A percentile compares a stretch with the other conserved stretches of the same genome.
phyloP scores from a whole-genome alignment of 2,888 invertebrate genomes.

The Eupithecia vulgata region DNA sequence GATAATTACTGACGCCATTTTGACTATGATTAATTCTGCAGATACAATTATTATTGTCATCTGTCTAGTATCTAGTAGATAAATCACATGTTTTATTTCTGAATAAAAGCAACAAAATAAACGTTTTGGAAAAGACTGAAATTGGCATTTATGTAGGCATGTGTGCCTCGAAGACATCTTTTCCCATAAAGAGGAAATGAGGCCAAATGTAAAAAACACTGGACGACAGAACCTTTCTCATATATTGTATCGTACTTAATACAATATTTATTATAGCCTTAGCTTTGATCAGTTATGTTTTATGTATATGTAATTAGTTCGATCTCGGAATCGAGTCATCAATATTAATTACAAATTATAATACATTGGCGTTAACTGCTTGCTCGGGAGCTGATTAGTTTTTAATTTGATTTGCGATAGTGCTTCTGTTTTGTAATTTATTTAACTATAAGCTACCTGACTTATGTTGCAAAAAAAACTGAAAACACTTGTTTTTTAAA shows the following conservation, averaged over 20 bases:
- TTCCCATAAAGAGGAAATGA: neutral
- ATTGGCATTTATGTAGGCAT: neutral
- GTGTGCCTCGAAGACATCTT: neutral
- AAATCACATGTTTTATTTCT: slow-evolving; percentile 9
- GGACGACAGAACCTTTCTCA: neutral
- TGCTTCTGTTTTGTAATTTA: slow-evolving; percentile 22
- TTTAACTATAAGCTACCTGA: neutral
- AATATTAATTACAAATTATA: slow-evolving; percentile 46
- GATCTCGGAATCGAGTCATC: slow-evolving; percentile 41
- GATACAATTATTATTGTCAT: slow-evolving; percentile 40
- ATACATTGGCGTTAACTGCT: slow-evolving; percentile 37
- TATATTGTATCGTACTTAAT: neutral
- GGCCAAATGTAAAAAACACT: neutral
- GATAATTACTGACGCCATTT: slow-evolving; percentile 42
- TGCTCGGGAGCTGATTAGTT: slow-evolving; percentile 26
- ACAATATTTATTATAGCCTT: slow-evolving; percentile 18
- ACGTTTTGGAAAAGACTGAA: neutral
- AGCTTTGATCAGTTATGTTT: slow-evolving; percentile 43
- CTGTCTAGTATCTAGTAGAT: slow-evolving; percentile 4
- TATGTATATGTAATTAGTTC: slow-evolving; percentile 46
- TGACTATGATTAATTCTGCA: slow-evolving; percentile 30
- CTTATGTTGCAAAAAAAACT: neutral
- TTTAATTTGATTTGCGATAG: slow-evolving; percentile 30
- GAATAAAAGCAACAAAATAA: neutral
- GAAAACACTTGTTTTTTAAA: neutral